Conservation (phyloP, 2,113 vertebrate genomes). For the Diadophis punctatus region DNA sequence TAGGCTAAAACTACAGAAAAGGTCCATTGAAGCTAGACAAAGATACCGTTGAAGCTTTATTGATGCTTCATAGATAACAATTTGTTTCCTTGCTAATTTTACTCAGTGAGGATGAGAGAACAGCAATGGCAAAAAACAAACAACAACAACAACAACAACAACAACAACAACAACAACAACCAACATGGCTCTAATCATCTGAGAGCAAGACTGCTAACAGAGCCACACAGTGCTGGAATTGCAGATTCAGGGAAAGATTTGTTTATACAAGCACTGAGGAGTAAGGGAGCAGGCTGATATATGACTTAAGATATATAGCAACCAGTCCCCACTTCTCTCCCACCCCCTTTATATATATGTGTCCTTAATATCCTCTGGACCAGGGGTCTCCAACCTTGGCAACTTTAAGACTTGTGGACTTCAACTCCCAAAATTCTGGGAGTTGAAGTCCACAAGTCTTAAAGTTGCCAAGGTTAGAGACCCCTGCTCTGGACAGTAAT, state of each 20-base stretch:
- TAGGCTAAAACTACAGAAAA: conserved; percentile 54
- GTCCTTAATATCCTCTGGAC: not conserved
- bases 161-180: too few relatives aligned
- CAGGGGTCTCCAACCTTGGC: too few relatives aligned
- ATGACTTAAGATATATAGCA: not conserved
- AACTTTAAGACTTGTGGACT: too few relatives aligned
- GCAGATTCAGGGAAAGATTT: not conserved
- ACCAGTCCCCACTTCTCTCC: not conserved
- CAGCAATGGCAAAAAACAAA: not conserved
- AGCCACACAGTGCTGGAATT: not conserved
- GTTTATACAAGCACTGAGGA: not conserved
- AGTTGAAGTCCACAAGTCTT: too few relatives aligned
- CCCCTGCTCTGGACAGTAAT: not conserved
- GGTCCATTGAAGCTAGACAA: conserved; percentile 35
- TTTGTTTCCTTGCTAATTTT: conserved; percentile 42
- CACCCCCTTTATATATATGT: not conserved
- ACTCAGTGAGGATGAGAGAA: not conserved
- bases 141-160: too few relatives aligned
- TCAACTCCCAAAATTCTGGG: too few relatives aligned
- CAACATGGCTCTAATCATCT: not conserved
- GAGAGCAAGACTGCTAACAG: not conserved
- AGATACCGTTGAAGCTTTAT: conserved; percentile 32
- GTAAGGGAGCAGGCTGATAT: not conserved
- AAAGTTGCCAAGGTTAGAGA: too few relatives aligned
- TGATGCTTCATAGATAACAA: not conserved